Base-by-base conservation (phyloP, 2,797 vertebrate genomes). In the Leptatherina wallacei region DNA sequence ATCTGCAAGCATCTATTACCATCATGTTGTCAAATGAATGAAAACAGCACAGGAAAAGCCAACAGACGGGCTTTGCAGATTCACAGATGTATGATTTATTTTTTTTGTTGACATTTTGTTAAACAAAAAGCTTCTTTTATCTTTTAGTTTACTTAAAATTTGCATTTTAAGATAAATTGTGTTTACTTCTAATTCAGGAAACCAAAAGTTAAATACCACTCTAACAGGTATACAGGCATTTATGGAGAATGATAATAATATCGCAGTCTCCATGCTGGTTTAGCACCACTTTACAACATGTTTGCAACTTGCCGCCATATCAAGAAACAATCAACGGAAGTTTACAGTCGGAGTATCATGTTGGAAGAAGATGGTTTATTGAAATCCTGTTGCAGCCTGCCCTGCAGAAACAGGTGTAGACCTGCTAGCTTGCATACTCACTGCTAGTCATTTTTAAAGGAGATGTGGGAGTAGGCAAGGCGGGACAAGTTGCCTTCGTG, bases 281-380 rank as follows among this genome's bases (percentile, higher is more conserved):
- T 49, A 59, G 73, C 30, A 8, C 13, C 73, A 78, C 68, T 73
- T 62, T 47, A 22, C 56, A 2, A 57, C 51, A 51, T 67, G 75
- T 73, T 69, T 33, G 32, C 47, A 87, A 82, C 82, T 59, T 73
- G 18, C 66, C 57, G n/a, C 35, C 64, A 82, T 86, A 85, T 86
- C 84, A 13, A 47, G 61, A 47, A 83, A 73, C 67, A 54, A 83
- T 89, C 85, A 54, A 13, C 30, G 10, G 1, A n/a, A 87, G 89
- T 92, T 92, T 93, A 93, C 82, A 89, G 83, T 12, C 65, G 32
- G 49, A 57, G 75, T 80, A 70, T 80, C 64, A 64, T 18, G 59
- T 73, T 83, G 61, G 59, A 71, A 81, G 67, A 67, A 82, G 71
- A 91, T 83, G 73, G 89, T 91, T 91, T 92, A 91, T 89, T 82